Base-by-base conservation (phyloP, 2,113 vertebrate genomes). In the Galbula dea region DNA sequence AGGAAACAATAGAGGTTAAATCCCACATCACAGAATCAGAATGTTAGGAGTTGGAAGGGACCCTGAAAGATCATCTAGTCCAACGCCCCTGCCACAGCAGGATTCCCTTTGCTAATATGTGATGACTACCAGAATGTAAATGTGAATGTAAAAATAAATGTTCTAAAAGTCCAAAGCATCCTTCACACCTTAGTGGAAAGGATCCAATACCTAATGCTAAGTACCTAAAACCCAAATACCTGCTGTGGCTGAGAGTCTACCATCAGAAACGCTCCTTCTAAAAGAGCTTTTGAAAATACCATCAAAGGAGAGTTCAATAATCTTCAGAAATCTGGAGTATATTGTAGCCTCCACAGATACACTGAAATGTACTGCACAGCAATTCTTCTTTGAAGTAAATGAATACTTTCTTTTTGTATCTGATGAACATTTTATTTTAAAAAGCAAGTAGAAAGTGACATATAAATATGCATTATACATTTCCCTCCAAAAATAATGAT, bases 321-420 rank as follows among this genome's bases (percentile, higher is more conserved):
- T 79, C n/a, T 94, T 68, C 51, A 88, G 51, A 71, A 86, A 92
- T 54, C 55, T 72, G 55, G n/a, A 92, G 41, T 32, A 58, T 37
- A 30, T 22, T 68, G 24, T 58, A 83, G 41, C 26, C 30, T 80
- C 37, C 41, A 61, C 49, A 88, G 30, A 67, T 51, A 83, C 7
- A 13, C 19, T 54, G 39, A 86, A 83, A 8, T 7, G 26, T 83
- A 48, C 24, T 49, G 68, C 51, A 81, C 6, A 74, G 23, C 51
- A 67, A 29, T 76, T 69, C 39, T 43, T 46, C 49, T 96, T 80
- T 83, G 51, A 95, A 93, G 83, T 77, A 88, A 86, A 83, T 69
- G 1, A 85, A 76, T 66, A 66, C 16, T 62, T 93, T 37, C 5
- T 86, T 84, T 89, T 54, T 63, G 5, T 75, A 67, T 51, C 59